Evolutionary conservation across 2,888 invertebrate genomes (phyloP).

Genomic region (Gymnoscelis rufifasciata): DNA sequence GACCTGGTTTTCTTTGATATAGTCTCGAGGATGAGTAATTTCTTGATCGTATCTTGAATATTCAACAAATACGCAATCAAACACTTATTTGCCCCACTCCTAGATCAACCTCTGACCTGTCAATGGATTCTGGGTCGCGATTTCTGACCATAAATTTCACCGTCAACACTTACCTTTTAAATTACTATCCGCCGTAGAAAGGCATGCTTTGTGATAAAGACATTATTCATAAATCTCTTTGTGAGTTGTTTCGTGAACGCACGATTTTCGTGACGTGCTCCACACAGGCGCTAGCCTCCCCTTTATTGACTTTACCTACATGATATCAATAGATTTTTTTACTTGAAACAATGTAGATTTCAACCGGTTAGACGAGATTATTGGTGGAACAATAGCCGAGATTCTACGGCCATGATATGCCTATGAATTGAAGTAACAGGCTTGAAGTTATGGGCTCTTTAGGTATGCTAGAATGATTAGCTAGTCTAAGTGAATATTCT

Average conservation of each 20-base stretch:
- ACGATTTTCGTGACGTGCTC: slow-evolving; percentile 48
- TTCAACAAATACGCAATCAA: slow-evolving; percentile 4
- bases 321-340: slow-evolving; percentile 23
- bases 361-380: slow-evolving; percentile 23
- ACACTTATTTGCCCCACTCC: not conserved
- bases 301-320: slow-evolving; percentile 18
- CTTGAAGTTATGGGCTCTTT: slow-evolving; percentile 15
- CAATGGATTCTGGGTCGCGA: slow-evolving; percentile 20
- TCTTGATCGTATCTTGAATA: not conserved
- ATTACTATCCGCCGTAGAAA: slow-evolving; percentile 28
- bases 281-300: slow-evolving; percentile 20
- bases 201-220: slow-evolving; percentile 39
- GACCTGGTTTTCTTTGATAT: too few species aligned
- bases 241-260: slow-evolving; percentile 38
- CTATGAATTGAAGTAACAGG: slow-evolving; percentile 21
- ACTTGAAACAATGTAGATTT: slow-evolving; percentile 27
- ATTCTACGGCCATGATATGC: slow-evolving; percentile 22
- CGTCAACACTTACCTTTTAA: slow-evolving; percentile 27
- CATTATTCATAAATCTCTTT: slow-evolving; percentile 39
- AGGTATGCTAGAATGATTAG: slow-evolving; percentile 6
- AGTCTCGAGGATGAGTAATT: too few species aligned
- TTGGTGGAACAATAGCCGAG: slow-evolving; percentile 26
- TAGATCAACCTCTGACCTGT: slow-evolving; percentile 15
- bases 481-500: slow-evolving; percentile 1
- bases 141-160: slow-evolving; percentile 19